These are phyloP conservation scores for Budorcas taxicolor DNA, from an alignment of 2,113 vertebrate genomes.

Conservation along the genomic window DNA sequence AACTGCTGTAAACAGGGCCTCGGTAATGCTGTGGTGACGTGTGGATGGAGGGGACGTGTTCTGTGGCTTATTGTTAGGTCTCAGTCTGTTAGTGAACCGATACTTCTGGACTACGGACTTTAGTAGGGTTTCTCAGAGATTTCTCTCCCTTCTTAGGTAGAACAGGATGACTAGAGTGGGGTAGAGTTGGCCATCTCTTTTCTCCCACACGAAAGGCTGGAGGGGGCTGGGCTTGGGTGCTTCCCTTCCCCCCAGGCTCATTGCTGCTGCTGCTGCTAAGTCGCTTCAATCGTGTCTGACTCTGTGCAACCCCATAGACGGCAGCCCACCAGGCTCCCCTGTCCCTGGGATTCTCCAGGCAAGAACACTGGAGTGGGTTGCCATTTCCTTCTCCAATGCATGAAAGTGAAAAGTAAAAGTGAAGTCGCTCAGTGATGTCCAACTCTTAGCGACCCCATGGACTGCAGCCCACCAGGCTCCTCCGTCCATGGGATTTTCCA, in stretches of 20 bases:
- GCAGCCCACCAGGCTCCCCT: too few species aligned
- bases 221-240: background rate
- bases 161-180: background rate
- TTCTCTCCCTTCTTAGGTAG: background rate
- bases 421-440: too few species aligned
- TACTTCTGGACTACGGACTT: background rate
- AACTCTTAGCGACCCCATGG: too few species aligned
- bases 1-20: background rate
- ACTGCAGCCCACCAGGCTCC: too few species aligned
- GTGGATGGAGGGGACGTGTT: background rate
- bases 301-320: too few species aligned
- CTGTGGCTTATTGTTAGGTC: background rate
- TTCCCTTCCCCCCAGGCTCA: background rate
- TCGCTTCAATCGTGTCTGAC: accelerated
- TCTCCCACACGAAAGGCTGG: background rate
- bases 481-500: too few species aligned
- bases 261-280: background rate
- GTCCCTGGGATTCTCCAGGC: too few species aligned
- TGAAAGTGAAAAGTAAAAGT: too few species aligned
- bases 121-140: background rate
- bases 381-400: too few species aligned
- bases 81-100: background rate
- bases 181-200: background rate
- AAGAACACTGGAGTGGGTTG: too few species aligned
- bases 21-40: background rate